phyloP scores from a whole-genome alignment of 2,888 invertebrate genomes.

The Leucophora obtusa region DNA sequence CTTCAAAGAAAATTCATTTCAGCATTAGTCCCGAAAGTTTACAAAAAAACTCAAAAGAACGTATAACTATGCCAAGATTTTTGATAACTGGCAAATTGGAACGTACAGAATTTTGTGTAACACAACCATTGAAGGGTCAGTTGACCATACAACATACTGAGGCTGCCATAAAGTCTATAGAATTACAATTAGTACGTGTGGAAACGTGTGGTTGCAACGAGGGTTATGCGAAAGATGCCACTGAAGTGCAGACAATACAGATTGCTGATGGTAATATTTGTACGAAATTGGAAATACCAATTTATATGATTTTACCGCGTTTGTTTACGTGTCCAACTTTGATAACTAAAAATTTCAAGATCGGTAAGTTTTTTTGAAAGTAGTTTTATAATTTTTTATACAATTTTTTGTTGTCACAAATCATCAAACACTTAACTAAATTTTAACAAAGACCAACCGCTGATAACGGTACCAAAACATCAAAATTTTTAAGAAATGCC shows the following conservation, averaged over 20 bases:
- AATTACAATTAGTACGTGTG: constrained; percentile 94
- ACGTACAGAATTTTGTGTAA: constrained; percentile 89
- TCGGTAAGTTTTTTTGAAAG: constrained; percentile 82
- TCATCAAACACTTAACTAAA: neutral
- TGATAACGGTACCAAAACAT: too few relatives aligned
- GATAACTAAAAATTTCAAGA: constrained; percentile 94
- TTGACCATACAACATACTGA: constrained; percentile 90
- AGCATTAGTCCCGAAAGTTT: constrained; percentile 91
- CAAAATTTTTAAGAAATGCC: too few relatives aligned
- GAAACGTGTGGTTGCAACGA: constrained; percentile 97
- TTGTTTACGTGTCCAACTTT: constrained; percentile 97
- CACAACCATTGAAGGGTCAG: constrained; percentile 93
- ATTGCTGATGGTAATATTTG: constrained; percentile 95
- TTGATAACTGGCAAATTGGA: constrained; percentile 90
- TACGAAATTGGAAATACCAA: constrained; percentile 89
- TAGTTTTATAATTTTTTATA: neutral
- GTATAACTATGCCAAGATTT: constrained; percentile 88
- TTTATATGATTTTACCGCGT: constrained; percentile 96
- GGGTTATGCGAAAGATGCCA: constrained; percentile 95
- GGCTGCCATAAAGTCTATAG: constrained; percentile 92
- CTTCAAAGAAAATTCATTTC: constrained; percentile 85
- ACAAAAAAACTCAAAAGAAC: constrained; percentile 82
- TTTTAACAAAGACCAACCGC: too few relatives aligned
- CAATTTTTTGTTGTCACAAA: neutral
- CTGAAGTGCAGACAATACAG: constrained; percentile 99